These are phyloP conservation scores for Hiodon alosoides DNA, from an alignment of 2,113 vertebrate genomes.

Conservation along the genomic window DNA sequence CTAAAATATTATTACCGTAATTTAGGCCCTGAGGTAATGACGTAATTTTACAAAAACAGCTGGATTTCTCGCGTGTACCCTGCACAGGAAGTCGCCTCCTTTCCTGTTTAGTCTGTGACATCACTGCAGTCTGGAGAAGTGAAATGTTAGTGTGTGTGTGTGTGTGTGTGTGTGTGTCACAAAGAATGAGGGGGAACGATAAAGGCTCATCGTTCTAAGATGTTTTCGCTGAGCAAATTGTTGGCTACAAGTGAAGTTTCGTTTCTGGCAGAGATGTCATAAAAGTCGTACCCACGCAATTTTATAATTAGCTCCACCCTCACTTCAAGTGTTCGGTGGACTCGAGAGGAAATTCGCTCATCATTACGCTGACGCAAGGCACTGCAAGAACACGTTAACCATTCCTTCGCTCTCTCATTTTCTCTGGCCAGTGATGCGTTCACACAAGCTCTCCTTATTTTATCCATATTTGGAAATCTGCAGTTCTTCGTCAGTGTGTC, in stretches of 20 bases:
- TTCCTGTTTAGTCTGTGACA: slow-evolving; percentile 68
- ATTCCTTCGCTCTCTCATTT: not conserved
- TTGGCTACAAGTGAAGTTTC: too few species aligned
- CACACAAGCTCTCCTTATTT: slow-evolving; percentile 8
- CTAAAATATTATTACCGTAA: too few species aligned
- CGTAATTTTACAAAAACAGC: slow-evolving; percentile 1
- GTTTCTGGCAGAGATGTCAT: too few species aligned
- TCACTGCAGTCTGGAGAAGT: slow-evolving; percentile 38
- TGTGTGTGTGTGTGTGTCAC: too few species aligned
- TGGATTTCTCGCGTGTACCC: slow-evolving; percentile 7
- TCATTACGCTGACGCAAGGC: slow-evolving; percentile 45
- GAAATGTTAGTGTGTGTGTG: not conserved
- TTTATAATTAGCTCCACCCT: slow-evolving; percentile 7
- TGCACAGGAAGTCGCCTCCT: slow-evolving; percentile 56
- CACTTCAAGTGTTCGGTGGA: not conserved
- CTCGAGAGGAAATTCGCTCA: slow-evolving; percentile 53
- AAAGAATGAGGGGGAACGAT: too few species aligned
- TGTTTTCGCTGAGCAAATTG: too few species aligned
- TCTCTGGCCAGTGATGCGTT: not conserved
- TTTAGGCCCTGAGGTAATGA: not conserved
- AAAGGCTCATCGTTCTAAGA: too few species aligned
- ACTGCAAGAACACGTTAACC: slow-evolving; percentile 16
- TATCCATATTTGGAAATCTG: slow-evolving; percentile 57
- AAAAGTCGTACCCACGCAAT: slow-evolving; percentile 28
- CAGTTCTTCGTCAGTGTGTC: slow-evolving; percentile 16